phyloP scores from a whole-genome alignment of 2,113 vertebrate species.

The Sorex araneus region DNA sequence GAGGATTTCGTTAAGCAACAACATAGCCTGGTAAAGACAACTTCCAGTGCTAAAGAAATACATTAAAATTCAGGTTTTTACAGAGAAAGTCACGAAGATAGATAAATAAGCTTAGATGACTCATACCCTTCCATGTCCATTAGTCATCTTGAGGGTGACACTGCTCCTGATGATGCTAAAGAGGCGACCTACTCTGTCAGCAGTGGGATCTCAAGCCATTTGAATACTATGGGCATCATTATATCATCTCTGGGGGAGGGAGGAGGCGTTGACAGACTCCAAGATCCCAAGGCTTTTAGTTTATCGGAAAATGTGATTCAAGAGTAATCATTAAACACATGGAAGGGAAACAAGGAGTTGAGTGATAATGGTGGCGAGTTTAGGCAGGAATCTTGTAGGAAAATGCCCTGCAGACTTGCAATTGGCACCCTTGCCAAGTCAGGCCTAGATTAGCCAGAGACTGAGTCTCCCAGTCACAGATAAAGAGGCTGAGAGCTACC shows the following conservation, averaged over 20 bases:
- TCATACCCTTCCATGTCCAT: conserved; percentile 49
- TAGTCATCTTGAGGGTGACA: conserved; percentile 32
- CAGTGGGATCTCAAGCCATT: background rate
- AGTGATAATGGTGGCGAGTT: conserved; percentile 21
- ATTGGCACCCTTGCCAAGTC: background rate
- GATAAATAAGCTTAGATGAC: conserved; percentile 62
- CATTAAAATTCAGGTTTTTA: background rate
- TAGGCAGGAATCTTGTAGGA: background rate
- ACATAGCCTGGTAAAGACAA: conserved; percentile 23
- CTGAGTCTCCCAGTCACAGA: background rate
- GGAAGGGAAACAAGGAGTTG: conserved; percentile 44
- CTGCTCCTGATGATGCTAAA: background rate
- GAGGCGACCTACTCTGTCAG: conserved; percentile 62
- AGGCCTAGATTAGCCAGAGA: background rate
- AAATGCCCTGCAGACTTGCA: conserved; percentile 43
- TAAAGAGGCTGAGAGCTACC: background rate
- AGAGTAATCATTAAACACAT: conserved; percentile 18
- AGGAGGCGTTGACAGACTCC: background rate
- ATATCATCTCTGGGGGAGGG: background rate
- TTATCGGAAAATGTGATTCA: conserved; percentile 67
- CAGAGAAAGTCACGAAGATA: conserved; percentile 56
- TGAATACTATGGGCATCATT: background rate
- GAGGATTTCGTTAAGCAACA: conserved; percentile 62
- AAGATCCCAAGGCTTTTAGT: conserved; percentile 66
- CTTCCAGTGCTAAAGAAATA: conserved; percentile 16